Percentiles rank a stretch among this genome's conserved stretches.
phyloP scores from a whole-genome alignment of 2,888 invertebrate species.

The Melieria omissa region DNA sequence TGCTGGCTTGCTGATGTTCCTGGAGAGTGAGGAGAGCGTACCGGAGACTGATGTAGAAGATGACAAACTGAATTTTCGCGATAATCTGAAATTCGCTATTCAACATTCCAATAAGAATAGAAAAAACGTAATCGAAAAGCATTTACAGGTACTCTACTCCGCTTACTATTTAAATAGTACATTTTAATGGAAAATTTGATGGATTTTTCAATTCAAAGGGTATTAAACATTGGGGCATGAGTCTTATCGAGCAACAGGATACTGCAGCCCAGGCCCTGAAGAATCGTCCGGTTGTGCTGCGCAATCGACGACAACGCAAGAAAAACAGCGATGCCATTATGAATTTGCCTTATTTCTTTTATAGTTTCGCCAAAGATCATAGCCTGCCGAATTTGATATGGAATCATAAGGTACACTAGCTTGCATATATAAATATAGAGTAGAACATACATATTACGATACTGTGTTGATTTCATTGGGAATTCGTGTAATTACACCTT shows the following conservation, averaged over 20 bases:
- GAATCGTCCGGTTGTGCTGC: conserved; percentile 88
- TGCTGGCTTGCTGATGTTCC: conserved; percentile 86
- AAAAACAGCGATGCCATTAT: conserved; percentile 61
- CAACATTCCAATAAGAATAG: conserved; percentile 77
- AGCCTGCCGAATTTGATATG: conserved; percentile 96
- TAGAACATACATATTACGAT: background rate
- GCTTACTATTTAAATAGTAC: background rate
- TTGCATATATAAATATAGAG: background rate
- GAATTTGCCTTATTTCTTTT: conserved; percentile 86
- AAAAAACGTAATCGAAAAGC: conserved; percentile 83
- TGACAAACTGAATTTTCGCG: conserved; percentile 81
- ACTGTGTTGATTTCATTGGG: background rate
- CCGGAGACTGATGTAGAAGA: conserved; percentile 73
- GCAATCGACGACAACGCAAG: conserved; percentile 80
- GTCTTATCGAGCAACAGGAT: conserved; percentile 66
- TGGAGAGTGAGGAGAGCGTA: conserved; percentile 88
- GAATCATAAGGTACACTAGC: conserved; percentile 87
- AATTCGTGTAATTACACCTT: background rate
- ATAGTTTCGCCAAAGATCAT: conserved; percentile 94
- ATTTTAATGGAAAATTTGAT: background rate
- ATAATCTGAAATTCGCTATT: conserved; percentile 94
- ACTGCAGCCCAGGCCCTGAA: conserved; percentile 63
- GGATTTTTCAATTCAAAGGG: conserved; percentile 49
- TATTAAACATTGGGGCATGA: conserved; percentile 76
- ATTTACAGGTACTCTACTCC: conserved; percentile 73